Conservation (phyloP, 2,888 invertebrate genomes). For the Spodoptera littoralis region DNA sequence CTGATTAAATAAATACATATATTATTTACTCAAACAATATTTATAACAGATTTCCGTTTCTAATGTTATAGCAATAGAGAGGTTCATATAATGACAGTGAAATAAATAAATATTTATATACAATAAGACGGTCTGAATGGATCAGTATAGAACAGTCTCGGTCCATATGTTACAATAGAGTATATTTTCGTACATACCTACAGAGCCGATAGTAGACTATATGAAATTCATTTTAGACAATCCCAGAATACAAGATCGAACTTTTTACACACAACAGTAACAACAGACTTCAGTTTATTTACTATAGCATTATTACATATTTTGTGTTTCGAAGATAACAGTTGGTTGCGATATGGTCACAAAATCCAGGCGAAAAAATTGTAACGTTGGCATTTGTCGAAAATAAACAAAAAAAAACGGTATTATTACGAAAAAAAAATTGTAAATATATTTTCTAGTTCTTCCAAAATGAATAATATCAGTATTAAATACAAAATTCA, state of each 20-base stretch:
- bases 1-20: slow-evolving; percentile 41
- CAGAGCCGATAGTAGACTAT: slow-evolving; percentile 85
- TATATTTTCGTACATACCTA: slow-evolving; percentile 85
- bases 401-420: slow-evolving; percentile 30
- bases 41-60: slow-evolving; percentile 17
- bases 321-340: slow-evolving; percentile 68
- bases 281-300: slow-evolving; percentile 70
- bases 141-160: slow-evolving; percentile 63
- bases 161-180: slow-evolving; percentile 84
- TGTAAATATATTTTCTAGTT: slow-evolving; percentile 88
- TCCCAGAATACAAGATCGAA: slow-evolving; percentile 89
- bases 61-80: slow-evolving; percentile 32
- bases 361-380: slow-evolving; percentile 83
- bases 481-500: slow-evolving; percentile 89
- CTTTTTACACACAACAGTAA: slow-evolving; percentile 86
- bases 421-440: slow-evolving; percentile 65
- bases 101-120: slow-evolving; percentile 35
- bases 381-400: slow-evolving; percentile 80
- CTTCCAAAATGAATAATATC: slow-evolving; percentile 87
- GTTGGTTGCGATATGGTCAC: slow-evolving; percentile 87
- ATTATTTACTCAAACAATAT: slow-evolving; percentile 42
- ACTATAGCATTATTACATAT: slow-evolving; percentile 63
- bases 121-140: slow-evolving; percentile 37
- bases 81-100: slow-evolving; percentile 26
- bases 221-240: slow-evolving; percentile 86